Percentiles rank a stretch among this genome's conserved stretches.
These are phyloP conservation scores for Verasper variegatus DNA, from an alignment of 2,113 vertebrate genomes.

Conservation along the genomic window DNA sequence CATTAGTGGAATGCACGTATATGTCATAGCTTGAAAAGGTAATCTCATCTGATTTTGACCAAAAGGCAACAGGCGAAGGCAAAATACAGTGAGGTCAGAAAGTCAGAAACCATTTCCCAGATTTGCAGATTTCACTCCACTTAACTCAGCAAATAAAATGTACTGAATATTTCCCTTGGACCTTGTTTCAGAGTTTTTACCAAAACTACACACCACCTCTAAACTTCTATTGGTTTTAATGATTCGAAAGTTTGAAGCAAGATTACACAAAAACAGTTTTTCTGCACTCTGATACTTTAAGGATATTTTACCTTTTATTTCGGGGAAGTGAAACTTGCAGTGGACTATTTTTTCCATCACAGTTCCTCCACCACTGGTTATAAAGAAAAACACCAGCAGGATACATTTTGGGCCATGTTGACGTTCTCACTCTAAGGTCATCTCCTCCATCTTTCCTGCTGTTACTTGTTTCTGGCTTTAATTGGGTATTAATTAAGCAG, in stretches of 20 bases:
- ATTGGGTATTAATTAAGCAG: slow-evolving; percentile 53
- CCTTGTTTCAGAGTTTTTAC: too few relatives aligned
- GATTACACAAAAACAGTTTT: too few relatives aligned
- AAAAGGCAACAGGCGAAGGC: slow-evolving; percentile 7
- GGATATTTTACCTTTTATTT: too few relatives aligned
- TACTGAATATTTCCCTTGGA: too few relatives aligned
- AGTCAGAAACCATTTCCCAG: neutral
- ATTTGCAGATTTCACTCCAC: too few relatives aligned
- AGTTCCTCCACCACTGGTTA: neutral
- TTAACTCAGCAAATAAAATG: too few relatives aligned
- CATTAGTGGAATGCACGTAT: slow-evolving; percentile 21
- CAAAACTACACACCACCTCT: too few relatives aligned
- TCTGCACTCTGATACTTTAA: too few relatives aligned
- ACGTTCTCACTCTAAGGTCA: slow-evolving; percentile 62
- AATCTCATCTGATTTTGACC: neutral
- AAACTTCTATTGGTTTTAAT: too few relatives aligned
- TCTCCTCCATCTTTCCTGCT: slow-evolving; percentile 21
- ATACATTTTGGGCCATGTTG: slow-evolving; percentile 33
- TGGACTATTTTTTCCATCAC: neutral
- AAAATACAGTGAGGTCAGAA: neutral
- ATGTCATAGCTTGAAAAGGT: neutral
- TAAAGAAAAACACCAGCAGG: neutral
- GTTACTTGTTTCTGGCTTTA: slow-evolving; percentile 34
- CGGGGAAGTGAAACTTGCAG: too few relatives aligned
- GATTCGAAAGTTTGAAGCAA: too few relatives aligned